Conservation (phyloP, 2,797 vertebrate species). For the Megalops cyprinoides region DNA sequence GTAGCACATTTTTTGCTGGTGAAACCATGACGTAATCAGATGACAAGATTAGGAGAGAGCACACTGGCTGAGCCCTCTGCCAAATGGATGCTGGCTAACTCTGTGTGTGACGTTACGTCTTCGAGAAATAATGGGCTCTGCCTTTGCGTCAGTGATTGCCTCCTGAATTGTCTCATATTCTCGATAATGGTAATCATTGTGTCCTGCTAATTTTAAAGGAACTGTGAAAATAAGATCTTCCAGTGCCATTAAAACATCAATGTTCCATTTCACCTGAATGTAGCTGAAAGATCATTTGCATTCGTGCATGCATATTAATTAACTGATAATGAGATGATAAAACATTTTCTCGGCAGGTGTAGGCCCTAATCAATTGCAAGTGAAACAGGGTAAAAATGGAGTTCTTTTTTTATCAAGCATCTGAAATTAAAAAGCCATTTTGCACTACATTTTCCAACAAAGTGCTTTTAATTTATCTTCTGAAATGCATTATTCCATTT, state of each 20-base stretch:
- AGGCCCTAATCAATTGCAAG: slow-evolving; percentile 82
- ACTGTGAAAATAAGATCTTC: slow-evolving; percentile 73
- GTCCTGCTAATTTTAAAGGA: slow-evolving; percentile 73
- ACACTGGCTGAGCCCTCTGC: no score
- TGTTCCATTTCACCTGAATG: slow-evolving; percentile 83
- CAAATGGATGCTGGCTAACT: background rate
- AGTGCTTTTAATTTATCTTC: slow-evolving; percentile 88
- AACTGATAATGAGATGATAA: slow-evolving; percentile 91
- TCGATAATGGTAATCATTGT: slow-evolving; percentile 62
- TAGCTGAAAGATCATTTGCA: slow-evolving; percentile 85
- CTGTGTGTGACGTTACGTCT: background rate
- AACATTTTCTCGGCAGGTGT: slow-evolving; percentile 80
- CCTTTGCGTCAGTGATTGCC: slow-evolving; percentile 36
- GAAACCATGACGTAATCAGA: no score
- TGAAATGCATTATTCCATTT: slow-evolving; percentile 80
- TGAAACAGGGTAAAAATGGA: slow-evolving; percentile 70
- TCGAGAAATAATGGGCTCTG: background rate
- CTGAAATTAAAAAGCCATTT: slow-evolving; percentile 89
- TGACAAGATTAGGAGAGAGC: no score
- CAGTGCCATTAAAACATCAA: slow-evolving; percentile 85
- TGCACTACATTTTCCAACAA: slow-evolving; percentile 82
- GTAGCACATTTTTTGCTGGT: no score
- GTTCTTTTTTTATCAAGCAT: slow-evolving; percentile 79
- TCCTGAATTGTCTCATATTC: slow-evolving; percentile 59
- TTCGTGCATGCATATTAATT: slow-evolving; percentile 93